Evolutionary conservation across 1,140 invertebrate genomes (phyloP), one percentile per base, ranked within the genome.

Genomic region (Neelides sp.): DNA sequence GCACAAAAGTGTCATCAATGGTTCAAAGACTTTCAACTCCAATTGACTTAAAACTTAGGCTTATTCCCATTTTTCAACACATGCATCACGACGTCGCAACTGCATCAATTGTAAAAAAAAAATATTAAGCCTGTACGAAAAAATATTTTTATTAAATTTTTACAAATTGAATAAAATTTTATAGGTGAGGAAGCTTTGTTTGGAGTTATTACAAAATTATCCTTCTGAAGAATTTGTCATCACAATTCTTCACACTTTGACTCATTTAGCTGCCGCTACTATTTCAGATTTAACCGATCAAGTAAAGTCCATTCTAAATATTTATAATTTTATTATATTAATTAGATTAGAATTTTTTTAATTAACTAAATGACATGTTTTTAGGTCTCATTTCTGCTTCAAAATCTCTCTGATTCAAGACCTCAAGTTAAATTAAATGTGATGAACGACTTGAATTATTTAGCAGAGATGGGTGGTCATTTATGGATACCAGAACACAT

Each of bases 1-100:
- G 90, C 64, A 85, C 85, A 58, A 94, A 94, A 70, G 81, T 97
- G 40, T 85, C 86, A 1, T 82, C 91, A 51, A 96, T 96, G 90
- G 92, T 96, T 57, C 80, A 88, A 64, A 85, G 86, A 40, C 75
- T 93, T 61, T 80, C 84, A 35, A 94, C 90, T 1, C 88, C 89
- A 3, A 82, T 90, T 4, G 83, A 89, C 37, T 83, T 92, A 71
- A 93, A 95, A 66, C 71, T 94, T 3, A 80, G 87, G 59, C 71
- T 96, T 1, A 88, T 96, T 54, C 82, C 87, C 2, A 87, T 94
- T 32, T 71, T 96, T 40, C 81, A 91, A 58, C 85, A 94, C 61
- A 94, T 95, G 79, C 87, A 95, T 71, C 90, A 93, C 67, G 89
- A 91, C 65, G 82, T 79, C 30, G 77, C 76, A 23, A 89, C 85